These are phyloP conservation scores for Hyphantria cunea DNA, from an alignment of 1,140 invertebrate species.

Conservation along the genomic window DNA sequence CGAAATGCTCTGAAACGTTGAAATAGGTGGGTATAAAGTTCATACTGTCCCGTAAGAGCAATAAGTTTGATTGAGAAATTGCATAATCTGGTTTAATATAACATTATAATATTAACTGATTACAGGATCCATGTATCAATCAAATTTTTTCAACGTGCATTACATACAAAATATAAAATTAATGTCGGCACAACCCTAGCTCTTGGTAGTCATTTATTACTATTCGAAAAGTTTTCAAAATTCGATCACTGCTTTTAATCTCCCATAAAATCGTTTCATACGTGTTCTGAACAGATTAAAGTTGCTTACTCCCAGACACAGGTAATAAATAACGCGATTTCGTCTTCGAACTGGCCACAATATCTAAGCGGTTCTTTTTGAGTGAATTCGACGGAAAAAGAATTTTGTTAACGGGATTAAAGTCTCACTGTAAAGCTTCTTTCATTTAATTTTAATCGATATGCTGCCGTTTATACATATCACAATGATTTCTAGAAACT, in stretches of 20 bases:
- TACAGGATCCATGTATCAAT: too few species aligned
- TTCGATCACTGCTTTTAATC: constrained; percentile 69
- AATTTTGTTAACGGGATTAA: constrained; percentile 63
- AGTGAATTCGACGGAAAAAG: constrained; percentile 61
- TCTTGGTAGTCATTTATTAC: constrained; percentile 52
- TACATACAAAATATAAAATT: not conserved
- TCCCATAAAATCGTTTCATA: constrained; percentile 68
- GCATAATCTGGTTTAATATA: too few species aligned
- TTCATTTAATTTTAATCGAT: constrained; percentile 21
- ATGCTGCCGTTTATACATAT: constrained; percentile 20
- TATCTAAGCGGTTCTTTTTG: constrained; percentile 46
- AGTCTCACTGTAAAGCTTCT: constrained; percentile 16
- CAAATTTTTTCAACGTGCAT: too few species aligned
- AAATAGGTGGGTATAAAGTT: too few species aligned
- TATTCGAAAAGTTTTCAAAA: constrained; percentile 56
- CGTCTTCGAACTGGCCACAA: constrained; percentile 62
- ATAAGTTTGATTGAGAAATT: too few species aligned
- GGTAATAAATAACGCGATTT: constrained; percentile 79
- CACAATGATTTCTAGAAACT: constrained; percentile 12
- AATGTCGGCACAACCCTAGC: constrained; percentile 15
- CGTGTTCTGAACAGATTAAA: constrained; percentile 75
- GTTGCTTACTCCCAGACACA: constrained; percentile 56
- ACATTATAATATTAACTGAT: too few species aligned
- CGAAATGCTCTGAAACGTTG: too few species aligned
- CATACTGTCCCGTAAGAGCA: too few species aligned